Evolutionary conservation across 1,140 invertebrate species (phyloP).

Genomic region (Paraescarpia echinospica): DNA sequence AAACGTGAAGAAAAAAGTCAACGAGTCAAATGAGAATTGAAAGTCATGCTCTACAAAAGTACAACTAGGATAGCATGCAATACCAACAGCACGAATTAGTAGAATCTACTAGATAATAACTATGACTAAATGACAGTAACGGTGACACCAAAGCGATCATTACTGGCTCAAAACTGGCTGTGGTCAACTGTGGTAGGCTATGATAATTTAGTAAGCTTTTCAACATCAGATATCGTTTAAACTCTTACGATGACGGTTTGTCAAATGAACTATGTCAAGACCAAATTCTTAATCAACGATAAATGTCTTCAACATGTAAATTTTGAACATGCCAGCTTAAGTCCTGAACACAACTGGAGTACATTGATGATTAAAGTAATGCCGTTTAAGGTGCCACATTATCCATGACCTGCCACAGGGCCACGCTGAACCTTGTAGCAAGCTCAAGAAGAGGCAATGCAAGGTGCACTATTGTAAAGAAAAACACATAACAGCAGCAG

Average conservation of each 20-base stretch:
- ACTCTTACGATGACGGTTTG: no score
- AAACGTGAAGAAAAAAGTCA: neutral
- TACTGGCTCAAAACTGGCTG: neutral
- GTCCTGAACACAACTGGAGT: neutral
- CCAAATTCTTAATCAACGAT: neutral
- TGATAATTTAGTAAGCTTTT: no score
- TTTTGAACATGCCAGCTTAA: neutral
- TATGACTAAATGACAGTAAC: neutral
- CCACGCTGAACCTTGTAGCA: no score
- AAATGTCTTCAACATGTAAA: neutral
- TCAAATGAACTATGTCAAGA: neutral
- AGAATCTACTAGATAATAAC: neutral
- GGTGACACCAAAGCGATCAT: neutral
- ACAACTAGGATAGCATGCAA: neutral
- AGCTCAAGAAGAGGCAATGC: neutral
- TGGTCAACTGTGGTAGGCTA: neutral
- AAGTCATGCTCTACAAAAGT: neutral
- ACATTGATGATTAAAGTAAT: neutral
- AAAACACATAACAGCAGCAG: neutral
- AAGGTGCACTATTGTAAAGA: neutral
- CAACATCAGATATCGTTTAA: no score
- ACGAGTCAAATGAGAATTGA: neutral
- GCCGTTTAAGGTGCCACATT: neutral
- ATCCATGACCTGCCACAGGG: neutral
- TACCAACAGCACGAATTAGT: neutral